A percentile compares a stretch with the other conserved stretches of the same genome.
Evolutionary conservation across 2,797 vertebrate genomes (phyloP).

Genomic region (Todus mexicanus): DNA sequence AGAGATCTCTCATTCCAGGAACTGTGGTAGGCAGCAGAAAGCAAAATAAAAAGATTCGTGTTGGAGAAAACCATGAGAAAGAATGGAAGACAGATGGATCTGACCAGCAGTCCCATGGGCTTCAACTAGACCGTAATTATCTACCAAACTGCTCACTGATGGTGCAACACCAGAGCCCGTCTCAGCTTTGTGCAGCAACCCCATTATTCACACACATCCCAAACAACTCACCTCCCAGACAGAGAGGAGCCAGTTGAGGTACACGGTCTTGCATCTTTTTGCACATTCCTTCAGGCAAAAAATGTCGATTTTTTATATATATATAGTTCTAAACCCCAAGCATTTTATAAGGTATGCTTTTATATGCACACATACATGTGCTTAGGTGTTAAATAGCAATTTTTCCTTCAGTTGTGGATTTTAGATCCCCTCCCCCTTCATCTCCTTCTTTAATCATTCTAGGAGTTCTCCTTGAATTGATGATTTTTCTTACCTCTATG

Average conservation of each 20-base stretch:
- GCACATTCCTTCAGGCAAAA: background rate
- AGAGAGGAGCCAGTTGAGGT: background rate
- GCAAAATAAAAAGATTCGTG: background rate
- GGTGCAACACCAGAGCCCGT: background rate
- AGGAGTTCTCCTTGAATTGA: background rate
- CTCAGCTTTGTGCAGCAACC: background rate
- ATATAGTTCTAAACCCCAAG: background rate
- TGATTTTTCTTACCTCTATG: background rate
- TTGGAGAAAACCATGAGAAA: background rate
- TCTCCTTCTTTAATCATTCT: background rate
- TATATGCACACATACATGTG: background rate
- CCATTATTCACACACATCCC: background rate
- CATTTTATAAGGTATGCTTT: slow-evolving; percentile 4
- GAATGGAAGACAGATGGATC: background rate
- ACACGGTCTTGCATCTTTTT: background rate
- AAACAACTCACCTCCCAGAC: background rate
- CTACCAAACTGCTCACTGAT: background rate
- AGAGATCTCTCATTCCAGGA: background rate
- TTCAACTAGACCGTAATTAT: background rate
- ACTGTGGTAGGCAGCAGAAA: background rate
- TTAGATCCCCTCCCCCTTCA: background rate
- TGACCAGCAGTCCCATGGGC: background rate
- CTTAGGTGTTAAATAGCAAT: background rate
- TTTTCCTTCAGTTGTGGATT: background rate
- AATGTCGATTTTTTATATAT: background rate